Percentiles rank a stretch among this genome's conserved stretches.
Conservation (phyloP, 2,888 invertebrate species). For the Neria commutata region DNA sequence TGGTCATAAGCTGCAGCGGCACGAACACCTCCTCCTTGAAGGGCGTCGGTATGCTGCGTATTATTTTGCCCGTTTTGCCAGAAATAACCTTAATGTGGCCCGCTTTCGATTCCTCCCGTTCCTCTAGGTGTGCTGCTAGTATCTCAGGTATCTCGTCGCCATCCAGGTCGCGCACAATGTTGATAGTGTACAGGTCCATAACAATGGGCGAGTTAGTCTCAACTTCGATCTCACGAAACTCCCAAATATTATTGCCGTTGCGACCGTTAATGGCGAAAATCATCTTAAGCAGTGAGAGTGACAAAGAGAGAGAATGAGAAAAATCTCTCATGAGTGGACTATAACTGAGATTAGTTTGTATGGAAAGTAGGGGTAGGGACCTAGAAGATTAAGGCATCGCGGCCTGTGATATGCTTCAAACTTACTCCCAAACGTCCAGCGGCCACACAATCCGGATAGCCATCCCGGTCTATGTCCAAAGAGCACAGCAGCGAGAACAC, state of each 20-base stretch:
- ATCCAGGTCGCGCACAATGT: constrained; percentile 73
- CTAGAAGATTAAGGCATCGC: neutral
- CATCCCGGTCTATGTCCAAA: constrained; percentile 73
- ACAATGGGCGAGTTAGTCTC: constrained; percentile 63
- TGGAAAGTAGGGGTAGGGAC: too few species aligned
- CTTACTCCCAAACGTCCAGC: constrained; percentile 76
- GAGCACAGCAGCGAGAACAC: constrained; percentile 77
- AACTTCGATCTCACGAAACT: constrained; percentile 53
- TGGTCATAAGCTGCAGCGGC: constrained; percentile 71
- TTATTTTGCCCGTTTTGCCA: constrained; percentile 71
- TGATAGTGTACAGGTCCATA: constrained; percentile 73
- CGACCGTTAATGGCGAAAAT: constrained; percentile 71
- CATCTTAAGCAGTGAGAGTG: constrained; percentile 61
- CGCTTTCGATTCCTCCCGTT: constrained; percentile 63
- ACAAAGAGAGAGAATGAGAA: neutral
- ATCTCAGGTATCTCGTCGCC: constrained; percentile 74
- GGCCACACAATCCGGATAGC: constrained; percentile 73
- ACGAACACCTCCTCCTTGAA: constrained; percentile 73
- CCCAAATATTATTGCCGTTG: constrained; percentile 73
- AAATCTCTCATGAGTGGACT: neutral
- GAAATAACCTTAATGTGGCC: constrained; percentile 75
- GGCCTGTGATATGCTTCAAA: constrained; percentile 10
- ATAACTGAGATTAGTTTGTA: neutral
- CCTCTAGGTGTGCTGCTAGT: constrained; percentile 70
- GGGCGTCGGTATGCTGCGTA: constrained; percentile 70